Evolutionary conservation across 2,888 invertebrate species (phyloP), one percentile per base, ranked within the genome.

Genomic region (Ophion costatus): DNA sequence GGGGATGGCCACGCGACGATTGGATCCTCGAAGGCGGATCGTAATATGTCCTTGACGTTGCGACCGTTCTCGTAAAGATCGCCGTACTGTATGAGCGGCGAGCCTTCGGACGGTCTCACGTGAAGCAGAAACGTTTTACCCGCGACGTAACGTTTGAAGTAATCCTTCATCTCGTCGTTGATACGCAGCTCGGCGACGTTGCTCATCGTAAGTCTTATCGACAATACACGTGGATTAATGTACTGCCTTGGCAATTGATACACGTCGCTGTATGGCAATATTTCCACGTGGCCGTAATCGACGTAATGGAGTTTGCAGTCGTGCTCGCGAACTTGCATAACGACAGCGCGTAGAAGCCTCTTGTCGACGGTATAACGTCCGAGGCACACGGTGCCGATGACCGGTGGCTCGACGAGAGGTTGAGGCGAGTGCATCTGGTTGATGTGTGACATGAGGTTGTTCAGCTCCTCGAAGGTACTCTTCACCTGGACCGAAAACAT

Each of bases 261-360:
- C 71, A 98, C 95, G 88, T 96, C 96, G 87, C 96, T 95, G 86
- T 96, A 96, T 0, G 96, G 95, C 14, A 97, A 95, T 90, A 96
- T 94, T 94, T 97, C 97, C 7, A 96, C 96, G 90, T 97, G 96
- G 42, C 97, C 97, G 92, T 96, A 97, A 93, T 97, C 97, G 45
- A 97, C 97, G 92, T 97, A 97, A 90, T 96, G 97, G 6, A 97
- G 95, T 93, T 97, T 97, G 91, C 96, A 97, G 74, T 96, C 95
- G 24, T 96, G 95, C 83, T 96, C 96, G 57, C 96, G 96, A 64
- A 97, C 95, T 88, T 96, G 96, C 93, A 96, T 96, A 2, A 97
- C 96, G 57, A 97, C 96, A 51, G 97, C 97, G 87, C 98, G 95
- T 90, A 97, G 97, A 74, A 97, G 95, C 24, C 96, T 95, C 6